These are phyloP conservation scores for Asteroscopus sphinx DNA, from an alignment of 2,888 invertebrate species.

Conservation along the genomic window DNA sequence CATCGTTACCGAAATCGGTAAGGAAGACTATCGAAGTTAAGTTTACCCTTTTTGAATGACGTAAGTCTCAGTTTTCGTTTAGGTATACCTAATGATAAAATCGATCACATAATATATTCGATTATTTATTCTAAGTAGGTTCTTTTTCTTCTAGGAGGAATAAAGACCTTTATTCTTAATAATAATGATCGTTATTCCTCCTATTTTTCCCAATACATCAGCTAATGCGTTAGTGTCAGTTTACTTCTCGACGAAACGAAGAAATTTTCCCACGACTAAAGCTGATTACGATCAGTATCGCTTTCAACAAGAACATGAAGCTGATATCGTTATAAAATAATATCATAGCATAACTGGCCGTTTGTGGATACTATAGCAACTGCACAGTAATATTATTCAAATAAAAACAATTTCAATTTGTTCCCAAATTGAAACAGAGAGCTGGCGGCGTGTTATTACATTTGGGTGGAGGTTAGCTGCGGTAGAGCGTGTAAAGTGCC, in stretches of 20 bases:
- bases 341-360: conserved; percentile 69
- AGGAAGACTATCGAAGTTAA: no score
- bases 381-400: conserved; percentile 87
- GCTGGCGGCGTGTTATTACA: conserved; percentile 87
- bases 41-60: no score
- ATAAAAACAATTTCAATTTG: conserved; percentile 91
- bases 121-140: no score
- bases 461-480: conserved; percentile 88
- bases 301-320: conserved; percentile 45
- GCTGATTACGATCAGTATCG: conserved; percentile 44
- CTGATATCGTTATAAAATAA: conserved; percentile 54
- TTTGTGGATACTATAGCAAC: conserved; percentile 61
- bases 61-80: no score
- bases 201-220: no score
- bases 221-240: no score
- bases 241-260: conserved; percentile 10
- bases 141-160: no score
- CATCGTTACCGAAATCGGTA: no score
- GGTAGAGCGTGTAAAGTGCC: conserved; percentile 89
- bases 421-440: conserved; percentile 90
- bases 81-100: no score
- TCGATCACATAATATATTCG: neutral
- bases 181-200: no score
- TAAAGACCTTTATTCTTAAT: no score
- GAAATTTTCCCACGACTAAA: conserved; percentile 20